These are phyloP conservation scores for Rhegmatorhina hoffmannsi DNA, from an alignment of 2,113 vertebrate genomes.

Conservation along the genomic window DNA sequence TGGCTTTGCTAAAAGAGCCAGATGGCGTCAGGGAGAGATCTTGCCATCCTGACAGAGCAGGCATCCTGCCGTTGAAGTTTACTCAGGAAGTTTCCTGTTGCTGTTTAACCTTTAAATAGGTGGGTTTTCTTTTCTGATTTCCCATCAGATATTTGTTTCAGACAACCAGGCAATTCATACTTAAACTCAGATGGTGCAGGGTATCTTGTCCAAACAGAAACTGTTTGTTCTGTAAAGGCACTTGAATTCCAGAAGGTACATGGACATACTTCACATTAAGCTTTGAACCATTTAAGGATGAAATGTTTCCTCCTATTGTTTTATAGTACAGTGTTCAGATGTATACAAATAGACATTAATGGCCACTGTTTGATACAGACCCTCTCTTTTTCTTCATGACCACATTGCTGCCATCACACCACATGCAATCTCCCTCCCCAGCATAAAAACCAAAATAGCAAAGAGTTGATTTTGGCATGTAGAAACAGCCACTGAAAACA, in stretches of 20 bases:
- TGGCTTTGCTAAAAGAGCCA: not conserved
- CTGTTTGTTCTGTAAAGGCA: not conserved
- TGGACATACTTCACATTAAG: not conserved
- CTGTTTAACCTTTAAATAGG: not conserved
- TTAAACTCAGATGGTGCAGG: not conserved
- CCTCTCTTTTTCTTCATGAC: not conserved
- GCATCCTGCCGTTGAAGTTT: not conserved
- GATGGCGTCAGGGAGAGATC: not conserved
- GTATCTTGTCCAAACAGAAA: not conserved
- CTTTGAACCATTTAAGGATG: not conserved
- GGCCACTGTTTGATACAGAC: not conserved
- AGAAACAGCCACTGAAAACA: not conserved
- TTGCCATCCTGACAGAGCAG: not conserved
- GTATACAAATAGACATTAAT: not conserved
- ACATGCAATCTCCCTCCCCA: not conserved
- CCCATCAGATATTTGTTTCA: not conserved
- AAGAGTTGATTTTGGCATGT: not conserved
- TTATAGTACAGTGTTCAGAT: not conserved
- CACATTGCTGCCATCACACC: fast-evolving
- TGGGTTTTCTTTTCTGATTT: not conserved
- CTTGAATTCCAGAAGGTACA: not conserved
- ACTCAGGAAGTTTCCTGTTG: not conserved
- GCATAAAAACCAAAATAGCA: not conserved
- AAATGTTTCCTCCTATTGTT: not conserved
- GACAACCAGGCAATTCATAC: not conserved